These are phyloP conservation scores for Campylorhamphus procurvoides DNA, from an alignment of 2,113 vertebrate species.

Conservation along the genomic window DNA sequence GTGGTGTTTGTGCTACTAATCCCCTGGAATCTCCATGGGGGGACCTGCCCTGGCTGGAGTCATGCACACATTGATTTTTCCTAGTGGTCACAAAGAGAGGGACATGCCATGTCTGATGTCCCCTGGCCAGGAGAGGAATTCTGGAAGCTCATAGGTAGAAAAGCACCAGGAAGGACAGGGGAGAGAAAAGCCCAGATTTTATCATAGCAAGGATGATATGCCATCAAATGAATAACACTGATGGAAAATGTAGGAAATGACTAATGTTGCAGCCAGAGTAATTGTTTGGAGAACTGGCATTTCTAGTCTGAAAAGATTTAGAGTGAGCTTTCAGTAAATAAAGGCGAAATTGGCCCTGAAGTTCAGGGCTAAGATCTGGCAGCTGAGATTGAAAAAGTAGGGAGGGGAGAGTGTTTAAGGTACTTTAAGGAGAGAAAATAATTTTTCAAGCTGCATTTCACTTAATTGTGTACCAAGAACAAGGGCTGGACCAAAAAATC, in stretches of 20 bases:
- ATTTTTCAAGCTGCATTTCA: background rate
- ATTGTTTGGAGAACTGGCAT: conserved; percentile 21
- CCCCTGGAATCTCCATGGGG: background rate
- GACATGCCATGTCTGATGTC: background rate
- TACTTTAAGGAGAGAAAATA: background rate
- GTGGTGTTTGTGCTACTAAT: background rate
- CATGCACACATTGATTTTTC: background rate
- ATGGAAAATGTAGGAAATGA: conserved; percentile 6
- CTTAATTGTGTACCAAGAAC: background rate
- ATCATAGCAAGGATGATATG: background rate
- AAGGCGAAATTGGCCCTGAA: conserved; percentile 37
- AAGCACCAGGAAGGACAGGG: background rate
- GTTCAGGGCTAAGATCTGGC: background rate
- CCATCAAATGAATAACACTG: background rate
- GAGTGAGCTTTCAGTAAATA: conserved; percentile 48
- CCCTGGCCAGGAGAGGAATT: background rate
- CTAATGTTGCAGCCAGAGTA: background rate
- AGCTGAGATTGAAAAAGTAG: background rate
- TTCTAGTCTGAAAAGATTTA: conserved; percentile 30
- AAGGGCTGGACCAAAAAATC: background rate
- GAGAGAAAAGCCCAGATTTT: background rate
- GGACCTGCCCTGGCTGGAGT: background rate
- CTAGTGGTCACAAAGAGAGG: background rate
- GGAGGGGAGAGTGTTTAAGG: background rate
- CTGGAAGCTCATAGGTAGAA: background rate